A percentile compares a stretch with the other conserved stretches of the same genome.
Evolutionary conservation across 2,888 invertebrate genomes (phyloP).

Genomic region (Pharmacophagus antenor): DNA sequence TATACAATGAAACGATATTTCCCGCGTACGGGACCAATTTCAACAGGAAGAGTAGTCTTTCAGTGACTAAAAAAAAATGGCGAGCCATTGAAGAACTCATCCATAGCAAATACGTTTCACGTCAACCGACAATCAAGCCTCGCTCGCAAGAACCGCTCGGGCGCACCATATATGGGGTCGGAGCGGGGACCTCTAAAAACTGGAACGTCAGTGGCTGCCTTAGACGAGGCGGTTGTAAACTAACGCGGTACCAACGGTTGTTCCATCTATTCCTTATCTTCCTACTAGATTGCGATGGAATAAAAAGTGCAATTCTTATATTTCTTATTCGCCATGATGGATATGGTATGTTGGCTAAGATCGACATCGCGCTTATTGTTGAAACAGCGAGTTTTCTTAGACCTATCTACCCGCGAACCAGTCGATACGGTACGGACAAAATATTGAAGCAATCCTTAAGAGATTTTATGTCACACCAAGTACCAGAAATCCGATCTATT

Average conservation of each 20-base stretch:
- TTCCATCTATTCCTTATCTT: slow-evolving; percentile 28
- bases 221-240: slow-evolving; percentile 28
- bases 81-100: slow-evolving; percentile 30
- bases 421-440: background rate
- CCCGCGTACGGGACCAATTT: slow-evolving; percentile 16
- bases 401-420: slow-evolving; percentile 6
- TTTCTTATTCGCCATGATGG: slow-evolving; percentile 29
- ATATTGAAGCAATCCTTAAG: background rate
- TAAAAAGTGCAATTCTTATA: slow-evolving; percentile 25
- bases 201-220: slow-evolving; percentile 36
- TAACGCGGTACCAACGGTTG: slow-evolving; percentile 30
- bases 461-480: background rate
- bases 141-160: slow-evolving; percentile 27
- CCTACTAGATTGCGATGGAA: slow-evolving; percentile 26
- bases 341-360: slow-evolving; percentile 26
- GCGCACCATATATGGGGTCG: slow-evolving; percentile 40
- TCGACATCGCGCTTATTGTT: slow-evolving; percentile 23
- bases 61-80: slow-evolving; percentile 21
- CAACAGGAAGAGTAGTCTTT: slow-evolving; percentile 25
- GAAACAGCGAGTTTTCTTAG: slow-evolving; percentile 17
- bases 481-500: too few relatives aligned
- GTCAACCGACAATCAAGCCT: slow-evolving; percentile 27
- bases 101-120: slow-evolving; percentile 27
- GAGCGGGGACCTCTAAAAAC: slow-evolving; percentile 44
- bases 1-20: background rate